Evolutionary conservation across 2,888 invertebrate genomes (phyloP).

Genomic region (Deroplatys truncata): DNA sequence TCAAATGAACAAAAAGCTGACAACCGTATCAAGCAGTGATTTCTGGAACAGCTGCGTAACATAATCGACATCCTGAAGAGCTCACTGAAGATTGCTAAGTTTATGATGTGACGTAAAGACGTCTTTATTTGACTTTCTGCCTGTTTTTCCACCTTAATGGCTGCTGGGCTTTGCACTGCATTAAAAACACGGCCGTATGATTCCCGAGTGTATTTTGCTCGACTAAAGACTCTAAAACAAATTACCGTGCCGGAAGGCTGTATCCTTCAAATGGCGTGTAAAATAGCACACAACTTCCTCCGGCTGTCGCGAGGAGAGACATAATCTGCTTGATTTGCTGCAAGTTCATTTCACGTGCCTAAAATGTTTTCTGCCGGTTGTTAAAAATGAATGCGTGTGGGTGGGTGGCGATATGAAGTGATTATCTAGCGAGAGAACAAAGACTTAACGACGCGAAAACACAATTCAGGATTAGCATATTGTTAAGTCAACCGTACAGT

Average conservation of each 20-base stretch:
- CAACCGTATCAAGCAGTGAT: neutral
- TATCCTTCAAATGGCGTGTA: neutral
- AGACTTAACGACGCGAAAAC: constrained; percentile 21
- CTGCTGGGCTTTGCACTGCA: neutral
- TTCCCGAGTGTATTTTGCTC: neutral
- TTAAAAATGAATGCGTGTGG: neutral
- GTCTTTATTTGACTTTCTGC: neutral
- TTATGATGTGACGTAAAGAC: neutral
- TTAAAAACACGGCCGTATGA: neutral
- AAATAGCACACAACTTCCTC: neutral
- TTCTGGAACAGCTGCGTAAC: neutral
- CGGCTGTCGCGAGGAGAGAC: neutral
- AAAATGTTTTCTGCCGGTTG: neutral
- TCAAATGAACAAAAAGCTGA: no score
- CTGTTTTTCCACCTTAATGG: neutral
- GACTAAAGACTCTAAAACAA: neutral
- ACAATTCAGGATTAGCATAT: constrained; percentile 24
- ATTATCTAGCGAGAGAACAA: neutral
- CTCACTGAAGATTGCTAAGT: neutral
- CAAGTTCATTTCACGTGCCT: neutral
- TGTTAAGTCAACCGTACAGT: constrained; percentile 20
- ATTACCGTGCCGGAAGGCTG: neutral
- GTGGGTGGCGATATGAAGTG: neutral
- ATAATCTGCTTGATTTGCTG: neutral
- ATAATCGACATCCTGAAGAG: neutral